A percentile compares a stretch with the other conserved stretches of the same genome.
phyloP scores from a whole-genome alignment of 2,888 invertebrate genomes.

The Falcaria lacertinaria region DNA sequence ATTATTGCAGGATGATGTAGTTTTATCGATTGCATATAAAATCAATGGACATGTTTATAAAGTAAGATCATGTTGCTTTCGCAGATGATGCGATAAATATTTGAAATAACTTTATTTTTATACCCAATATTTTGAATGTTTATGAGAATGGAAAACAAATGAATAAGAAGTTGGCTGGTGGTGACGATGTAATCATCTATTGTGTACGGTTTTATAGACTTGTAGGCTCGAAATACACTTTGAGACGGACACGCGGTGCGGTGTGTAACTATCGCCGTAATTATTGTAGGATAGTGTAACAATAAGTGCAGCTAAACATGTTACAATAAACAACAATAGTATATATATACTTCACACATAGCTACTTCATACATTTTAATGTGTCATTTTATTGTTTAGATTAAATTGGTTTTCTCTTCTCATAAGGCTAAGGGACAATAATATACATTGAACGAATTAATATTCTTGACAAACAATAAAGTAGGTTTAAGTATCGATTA shows the following conservation, averaged over 20 bases:
- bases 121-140: conserved; percentile 70
- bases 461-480: not conserved
- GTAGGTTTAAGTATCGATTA: not conserved
- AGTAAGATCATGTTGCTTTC: conserved; percentile 45
- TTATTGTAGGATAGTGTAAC: not conserved
- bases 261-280: not conserved
- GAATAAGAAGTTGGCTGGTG: conserved; percentile 41
- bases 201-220: conserved; percentile 16
- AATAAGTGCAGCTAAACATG: not conserved
- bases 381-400: too few relatives aligned
- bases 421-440: not conserved
- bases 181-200: conserved; percentile 27
- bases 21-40: conserved; percentile 29
- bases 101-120: conserved; percentile 73
- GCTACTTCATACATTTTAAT: too few relatives aligned
- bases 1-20: conserved; percentile 40
- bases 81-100: conserved; percentile 43
- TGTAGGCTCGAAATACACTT: conserved; percentile 4
- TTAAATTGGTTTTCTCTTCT: too few relatives aligned
- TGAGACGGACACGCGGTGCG: not conserved
- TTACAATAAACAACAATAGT: too few relatives aligned
- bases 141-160: conserved; percentile 34
- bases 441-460: not conserved
- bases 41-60: conserved; percentile 37
- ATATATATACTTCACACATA: too few relatives aligned